A percentile compares a stretch with the other conserved stretches of the same genome.
phyloP scores from a whole-genome alignment of 2,113 vertebrate genomes.

The Eulemur macaco region DNA sequence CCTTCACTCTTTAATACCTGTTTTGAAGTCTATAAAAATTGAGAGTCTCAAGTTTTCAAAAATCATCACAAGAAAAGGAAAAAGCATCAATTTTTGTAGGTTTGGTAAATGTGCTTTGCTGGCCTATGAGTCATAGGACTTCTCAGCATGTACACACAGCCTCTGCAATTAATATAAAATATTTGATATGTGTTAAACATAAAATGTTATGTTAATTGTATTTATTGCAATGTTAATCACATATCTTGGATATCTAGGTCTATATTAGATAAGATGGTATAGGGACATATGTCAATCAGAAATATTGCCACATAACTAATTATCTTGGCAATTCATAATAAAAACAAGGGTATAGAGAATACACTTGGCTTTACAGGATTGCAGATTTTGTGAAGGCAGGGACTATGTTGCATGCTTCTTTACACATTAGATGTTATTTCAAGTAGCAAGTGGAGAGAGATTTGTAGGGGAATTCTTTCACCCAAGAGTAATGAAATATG shows the following conservation, averaged over 20 bases:
- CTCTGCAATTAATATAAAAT: not conserved
- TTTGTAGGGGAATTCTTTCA: not conserved
- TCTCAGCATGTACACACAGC: not conserved
- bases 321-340: not conserved
- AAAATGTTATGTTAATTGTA: not conserved
- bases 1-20: not conserved
- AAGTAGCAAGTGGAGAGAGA: not conserved
- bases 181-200: not conserved
- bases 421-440: not conserved
- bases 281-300: not conserved
- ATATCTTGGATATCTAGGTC: not conserved
- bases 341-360: not conserved
- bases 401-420: not conserved
- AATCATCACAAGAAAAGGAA: not conserved
- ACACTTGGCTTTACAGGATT: not conserved
- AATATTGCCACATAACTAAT: not conserved
- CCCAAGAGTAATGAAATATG: not conserved
- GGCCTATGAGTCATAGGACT: not conserved
- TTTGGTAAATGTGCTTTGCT: not conserved
- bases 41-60: not conserved
- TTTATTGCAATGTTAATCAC: not conserved
- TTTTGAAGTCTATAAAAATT: not conserved
- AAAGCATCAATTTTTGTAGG: not conserved
- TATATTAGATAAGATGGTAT: not conserved
- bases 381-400: not conserved